These are phyloP conservation scores for Stictonetta naevosa DNA, from an alignment of 2,113 vertebrate genomes.

Conservation along the genomic window DNA sequence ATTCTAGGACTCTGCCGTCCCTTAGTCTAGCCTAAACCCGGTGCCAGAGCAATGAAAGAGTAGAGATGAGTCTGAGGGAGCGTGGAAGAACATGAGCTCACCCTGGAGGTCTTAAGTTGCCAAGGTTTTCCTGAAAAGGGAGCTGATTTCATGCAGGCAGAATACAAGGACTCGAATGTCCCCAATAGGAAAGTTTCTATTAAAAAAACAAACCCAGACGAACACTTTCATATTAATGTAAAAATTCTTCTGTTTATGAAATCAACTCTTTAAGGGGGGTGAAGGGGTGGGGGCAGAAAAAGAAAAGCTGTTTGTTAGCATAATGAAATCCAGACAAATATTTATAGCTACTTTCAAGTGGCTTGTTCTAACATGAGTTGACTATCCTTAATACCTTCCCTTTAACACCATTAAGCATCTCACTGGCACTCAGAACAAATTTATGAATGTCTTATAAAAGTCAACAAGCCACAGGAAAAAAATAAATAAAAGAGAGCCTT, in stretches of 20 bases:
- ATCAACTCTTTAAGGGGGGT: slow-evolving; percentile 63
- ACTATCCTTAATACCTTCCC: slow-evolving; percentile 69
- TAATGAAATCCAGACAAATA: slow-evolving; percentile 75
- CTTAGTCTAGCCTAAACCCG: slow-evolving; percentile 40
- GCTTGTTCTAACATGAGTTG: slow-evolving; percentile 71
- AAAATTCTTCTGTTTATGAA: slow-evolving; percentile 79
- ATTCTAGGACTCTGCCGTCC: slow-evolving; percentile 46
- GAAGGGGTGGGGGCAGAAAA: not conserved
- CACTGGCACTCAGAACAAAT: slow-evolving; percentile 71
- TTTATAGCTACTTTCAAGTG: slow-evolving; percentile 74
- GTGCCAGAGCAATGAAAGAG: slow-evolving; percentile 42
- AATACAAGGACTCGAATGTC: slow-evolving; percentile 75
- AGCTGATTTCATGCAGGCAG: slow-evolving; percentile 64
- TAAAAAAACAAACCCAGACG: slow-evolving; percentile 75
- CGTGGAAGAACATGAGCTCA: slow-evolving; percentile 66
- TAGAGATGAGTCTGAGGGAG: slow-evolving; percentile 16
- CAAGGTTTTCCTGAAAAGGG: slow-evolving; percentile 76
- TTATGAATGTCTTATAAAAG: slow-evolving; percentile 78
- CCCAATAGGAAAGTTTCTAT: slow-evolving; percentile 79
- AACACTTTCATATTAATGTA: slow-evolving; percentile 76
- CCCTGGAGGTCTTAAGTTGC: slow-evolving; percentile 56
- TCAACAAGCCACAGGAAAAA: slow-evolving; percentile 72
- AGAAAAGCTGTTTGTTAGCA: slow-evolving; percentile 68
- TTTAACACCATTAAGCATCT: slow-evolving; percentile 71
- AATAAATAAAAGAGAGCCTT: slow-evolving; percentile 67